Evolutionary conservation across 2,113 vertebrate genomes (phyloP).

Genomic region (Crotalus helleri): DNA sequence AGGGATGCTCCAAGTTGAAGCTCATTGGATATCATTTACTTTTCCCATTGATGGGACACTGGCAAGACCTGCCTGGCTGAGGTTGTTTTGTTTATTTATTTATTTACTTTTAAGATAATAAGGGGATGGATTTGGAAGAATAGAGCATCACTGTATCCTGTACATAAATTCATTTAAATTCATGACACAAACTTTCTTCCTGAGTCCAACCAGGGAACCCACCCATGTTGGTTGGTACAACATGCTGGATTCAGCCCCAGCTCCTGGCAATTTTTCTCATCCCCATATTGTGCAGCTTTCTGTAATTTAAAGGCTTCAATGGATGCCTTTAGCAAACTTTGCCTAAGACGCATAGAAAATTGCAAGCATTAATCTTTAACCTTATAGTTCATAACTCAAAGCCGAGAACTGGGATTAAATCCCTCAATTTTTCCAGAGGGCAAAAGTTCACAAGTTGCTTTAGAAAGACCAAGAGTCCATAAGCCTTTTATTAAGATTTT

Average conservation of each 20-base stretch:
- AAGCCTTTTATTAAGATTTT: slow-evolving; percentile 12
- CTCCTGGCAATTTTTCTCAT: not conserved
- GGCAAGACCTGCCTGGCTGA: not conserved
- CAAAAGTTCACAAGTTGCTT: not conserved
- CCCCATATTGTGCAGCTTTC: not conserved
- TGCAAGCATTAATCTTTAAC: slow-evolving; percentile 6
- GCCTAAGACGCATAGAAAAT: slow-evolving; percentile 1
- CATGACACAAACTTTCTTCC: not conserved
- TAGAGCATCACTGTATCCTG: not conserved
- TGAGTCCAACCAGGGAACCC: not conserved
- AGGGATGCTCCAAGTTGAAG: not conserved
- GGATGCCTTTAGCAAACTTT: slow-evolving; percentile 1
- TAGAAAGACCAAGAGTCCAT: not conserved
- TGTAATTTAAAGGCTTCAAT: not conserved
- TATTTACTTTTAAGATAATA: not conserved
- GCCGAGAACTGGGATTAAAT: slow-evolving; percentile 1
- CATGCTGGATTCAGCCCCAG: not conserved
- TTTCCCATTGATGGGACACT: not conserved
- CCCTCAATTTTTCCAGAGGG: slow-evolving; percentile 4
- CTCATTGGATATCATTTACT: not conserved
- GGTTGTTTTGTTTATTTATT: not conserved
- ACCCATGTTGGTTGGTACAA: not conserved
- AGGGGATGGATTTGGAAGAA: not conserved
- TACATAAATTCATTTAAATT: not conserved
- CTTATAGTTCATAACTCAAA: slow-evolving; percentile 1